Conservation (phyloP, 1,140 invertebrate species). For the Mizuhopecten yessoensis region DNA sequence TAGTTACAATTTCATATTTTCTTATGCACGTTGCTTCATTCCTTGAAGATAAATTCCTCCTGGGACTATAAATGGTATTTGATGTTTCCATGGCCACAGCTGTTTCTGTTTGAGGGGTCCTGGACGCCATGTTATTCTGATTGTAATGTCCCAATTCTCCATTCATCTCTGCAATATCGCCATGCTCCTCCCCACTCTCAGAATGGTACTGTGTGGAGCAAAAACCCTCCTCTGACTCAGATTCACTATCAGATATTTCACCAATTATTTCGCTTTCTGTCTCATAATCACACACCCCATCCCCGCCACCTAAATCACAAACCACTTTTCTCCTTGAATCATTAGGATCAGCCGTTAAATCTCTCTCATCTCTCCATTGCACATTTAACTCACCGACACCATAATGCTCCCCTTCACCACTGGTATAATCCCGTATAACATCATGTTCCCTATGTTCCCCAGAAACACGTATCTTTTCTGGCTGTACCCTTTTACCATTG, state of each 20-base stretch:
- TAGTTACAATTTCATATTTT: constrained; percentile 30
- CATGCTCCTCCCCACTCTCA: neutral
- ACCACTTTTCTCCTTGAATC: constrained; percentile 20
- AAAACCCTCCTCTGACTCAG: neutral
- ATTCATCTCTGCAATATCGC: constrained; percentile 14
- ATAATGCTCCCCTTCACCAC: neutral
- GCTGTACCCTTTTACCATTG: neutral
- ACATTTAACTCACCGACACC: constrained; percentile 9
- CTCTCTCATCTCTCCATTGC: neutral
- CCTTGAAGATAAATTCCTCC: constrained; percentile 23
- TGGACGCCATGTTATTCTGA: neutral
- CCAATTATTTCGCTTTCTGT: constrained; percentile 28
- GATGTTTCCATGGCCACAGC: neutral
- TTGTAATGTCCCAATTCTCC: constrained; percentile 32
- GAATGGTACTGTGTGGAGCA: neutral
- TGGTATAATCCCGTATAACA: neutral
- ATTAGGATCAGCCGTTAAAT: constrained; percentile 44
- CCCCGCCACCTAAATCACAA: constrained; percentile 27
- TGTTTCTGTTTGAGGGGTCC: neutral
- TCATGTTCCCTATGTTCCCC: neutral
- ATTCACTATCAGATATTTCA: constrained; percentile 1
- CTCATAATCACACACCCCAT: constrained; percentile 47
- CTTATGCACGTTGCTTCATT: constrained; percentile 14
- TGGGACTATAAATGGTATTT: neutral
- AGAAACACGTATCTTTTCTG: neutral